Percentiles rank a stretch among this genome's conserved stretches.
Evolutionary conservation across 2,113 vertebrate genomes (phyloP).

Genomic region (Melospiza melodia): DNA sequence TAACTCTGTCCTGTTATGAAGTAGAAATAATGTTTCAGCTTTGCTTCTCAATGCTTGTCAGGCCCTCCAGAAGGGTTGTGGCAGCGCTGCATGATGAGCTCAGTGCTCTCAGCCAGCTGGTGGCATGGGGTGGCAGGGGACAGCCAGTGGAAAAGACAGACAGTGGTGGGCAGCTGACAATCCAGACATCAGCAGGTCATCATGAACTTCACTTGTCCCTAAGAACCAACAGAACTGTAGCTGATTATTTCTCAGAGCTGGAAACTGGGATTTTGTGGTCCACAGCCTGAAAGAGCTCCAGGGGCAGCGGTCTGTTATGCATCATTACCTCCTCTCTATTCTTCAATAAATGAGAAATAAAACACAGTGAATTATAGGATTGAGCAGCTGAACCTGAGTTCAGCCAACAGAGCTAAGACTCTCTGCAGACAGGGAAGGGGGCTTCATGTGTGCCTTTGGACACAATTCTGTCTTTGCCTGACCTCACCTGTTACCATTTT

Average conservation of each 20-base stretch:
- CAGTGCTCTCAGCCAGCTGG: background rate
- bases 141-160: background rate
- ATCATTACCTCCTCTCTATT: background rate
- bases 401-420: background rate
- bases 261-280: background rate
- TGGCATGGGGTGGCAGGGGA: background rate
- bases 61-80: background rate
- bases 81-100: rapidly evolving
- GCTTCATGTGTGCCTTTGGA: background rate
- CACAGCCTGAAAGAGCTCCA: background rate
- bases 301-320: background rate
- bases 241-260: background rate
- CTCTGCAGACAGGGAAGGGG: background rate
- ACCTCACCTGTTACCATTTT: background rate
- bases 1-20: background rate
- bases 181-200: background rate
- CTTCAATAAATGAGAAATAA: background rate
- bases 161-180: background rate
- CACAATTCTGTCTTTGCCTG: background rate
- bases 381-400: background rate
- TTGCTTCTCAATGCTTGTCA: background rate
- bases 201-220: background rate
- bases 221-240: background rate
- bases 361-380: background rate
- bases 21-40: background rate